phyloP scores from a whole-genome alignment of 2,888 invertebrate genomes.

The Cataglyphis cursor region DNA sequence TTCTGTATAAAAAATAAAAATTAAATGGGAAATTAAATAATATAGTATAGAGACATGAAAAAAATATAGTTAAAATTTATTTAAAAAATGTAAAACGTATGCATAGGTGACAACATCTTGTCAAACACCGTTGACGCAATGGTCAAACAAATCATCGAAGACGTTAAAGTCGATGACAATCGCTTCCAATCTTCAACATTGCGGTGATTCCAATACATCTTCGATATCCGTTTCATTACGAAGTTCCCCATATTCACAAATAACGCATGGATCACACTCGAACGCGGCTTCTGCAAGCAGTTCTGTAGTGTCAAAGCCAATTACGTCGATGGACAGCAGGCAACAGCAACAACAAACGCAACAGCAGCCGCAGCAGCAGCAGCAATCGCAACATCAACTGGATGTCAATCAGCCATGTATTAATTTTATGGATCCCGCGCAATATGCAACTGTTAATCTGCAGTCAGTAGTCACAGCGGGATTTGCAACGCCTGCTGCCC shows the following conservation, averaged over 20 bases:
- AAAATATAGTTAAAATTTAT: not conserved
- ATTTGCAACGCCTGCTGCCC: slow-evolving; percentile 86
- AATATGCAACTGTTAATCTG: slow-evolving; percentile 89
- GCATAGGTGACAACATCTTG: slow-evolving; percentile 68
- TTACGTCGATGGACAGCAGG: slow-evolving; percentile 75
- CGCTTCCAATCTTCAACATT: slow-evolving; percentile 75
- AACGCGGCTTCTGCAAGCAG: slow-evolving; percentile 69
- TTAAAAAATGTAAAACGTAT: not conserved
- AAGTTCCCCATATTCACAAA: slow-evolving; percentile 86
- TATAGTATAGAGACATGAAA: not conserved
- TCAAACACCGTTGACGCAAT: slow-evolving; percentile 81
- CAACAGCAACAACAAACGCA: slow-evolving; percentile 65
- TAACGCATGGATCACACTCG: slow-evolving; percentile 69
- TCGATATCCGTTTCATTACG: slow-evolving; percentile 89
- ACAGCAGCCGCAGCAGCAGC: slow-evolving; percentile 68
- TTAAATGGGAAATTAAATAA: not conserved
- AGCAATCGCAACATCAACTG: slow-evolving; percentile 70
- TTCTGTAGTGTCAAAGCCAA: slow-evolving; percentile 70
- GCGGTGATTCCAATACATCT: slow-evolving; percentile 88
- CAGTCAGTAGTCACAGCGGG: slow-evolving; percentile 88
- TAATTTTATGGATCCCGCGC: slow-evolving; percentile 83
- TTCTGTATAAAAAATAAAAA: not conserved
- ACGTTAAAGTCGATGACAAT: slow-evolving; percentile 74
- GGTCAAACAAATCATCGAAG: slow-evolving; percentile 85
- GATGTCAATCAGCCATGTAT: slow-evolving; percentile 78